phyloP scores from a whole-genome alignment of 2,797 vertebrate species.

The Lutra lutra region DNA sequence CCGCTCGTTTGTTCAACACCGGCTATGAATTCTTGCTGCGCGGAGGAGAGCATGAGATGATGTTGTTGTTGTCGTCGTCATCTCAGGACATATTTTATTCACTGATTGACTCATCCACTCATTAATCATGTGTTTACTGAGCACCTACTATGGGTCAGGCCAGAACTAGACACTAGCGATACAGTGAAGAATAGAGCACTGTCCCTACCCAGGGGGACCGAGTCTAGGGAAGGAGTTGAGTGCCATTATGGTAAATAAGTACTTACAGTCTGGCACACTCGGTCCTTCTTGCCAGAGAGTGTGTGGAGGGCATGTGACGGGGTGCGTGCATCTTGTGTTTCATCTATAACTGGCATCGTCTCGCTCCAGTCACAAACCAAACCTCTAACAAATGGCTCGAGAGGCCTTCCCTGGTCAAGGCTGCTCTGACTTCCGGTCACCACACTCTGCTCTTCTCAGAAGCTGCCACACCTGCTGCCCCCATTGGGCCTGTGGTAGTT shows the following conservation, averaged over 20 bases:
- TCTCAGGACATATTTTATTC: not conserved
- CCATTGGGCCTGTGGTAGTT: not conserved
- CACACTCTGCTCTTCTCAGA: not conserved
- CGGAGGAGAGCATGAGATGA: not conserved
- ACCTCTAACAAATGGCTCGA: not conserved
- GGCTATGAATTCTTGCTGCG: not conserved
- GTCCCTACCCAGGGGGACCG: not conserved
- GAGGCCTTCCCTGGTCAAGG: not conserved
- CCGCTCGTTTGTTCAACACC: not conserved
- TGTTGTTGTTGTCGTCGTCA: not conserved
- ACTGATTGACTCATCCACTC: not conserved
- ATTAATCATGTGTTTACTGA: not conserved
- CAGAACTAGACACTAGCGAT: not conserved
- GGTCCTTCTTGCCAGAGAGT: not conserved
- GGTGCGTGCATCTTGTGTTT: not conserved
- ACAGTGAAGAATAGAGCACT: too few species aligned
- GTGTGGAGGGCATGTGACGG: fast-evolving
- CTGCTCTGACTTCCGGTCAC: not conserved
- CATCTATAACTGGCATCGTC: not conserved
- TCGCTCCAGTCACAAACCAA: not conserved
- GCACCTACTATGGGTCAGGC: not conserved
- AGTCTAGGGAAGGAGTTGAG: not conserved
- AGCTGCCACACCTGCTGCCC: too few species aligned
- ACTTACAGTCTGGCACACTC: not conserved
- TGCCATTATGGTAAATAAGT: not conserved